Evolutionary conservation across 2,888 invertebrate species (phyloP).

Genomic region (Asteroscopus sphinx): DNA sequence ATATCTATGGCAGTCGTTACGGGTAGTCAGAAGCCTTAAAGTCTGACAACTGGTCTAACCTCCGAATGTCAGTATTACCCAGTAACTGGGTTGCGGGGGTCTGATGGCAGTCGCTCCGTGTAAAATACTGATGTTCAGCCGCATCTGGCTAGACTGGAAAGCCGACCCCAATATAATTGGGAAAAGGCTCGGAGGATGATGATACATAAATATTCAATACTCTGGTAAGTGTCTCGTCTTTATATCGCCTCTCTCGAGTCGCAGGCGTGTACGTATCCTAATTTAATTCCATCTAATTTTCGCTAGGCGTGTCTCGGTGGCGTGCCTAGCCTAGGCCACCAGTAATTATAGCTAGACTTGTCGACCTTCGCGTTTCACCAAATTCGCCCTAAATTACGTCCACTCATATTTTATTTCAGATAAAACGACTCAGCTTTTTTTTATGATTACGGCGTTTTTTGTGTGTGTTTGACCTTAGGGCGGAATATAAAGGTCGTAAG

Average conservation of each 20-base stretch:
- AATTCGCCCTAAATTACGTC: constrained; percentile 47
- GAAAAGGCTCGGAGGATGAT: no score
- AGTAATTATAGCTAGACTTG: constrained; percentile 46
- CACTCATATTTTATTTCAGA: constrained; percentile 49
- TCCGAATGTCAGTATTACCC: no score
- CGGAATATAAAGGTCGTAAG: no score
- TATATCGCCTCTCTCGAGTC: constrained; percentile 19
- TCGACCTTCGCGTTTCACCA: constrained; percentile 54
- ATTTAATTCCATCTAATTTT: constrained; percentile 32
- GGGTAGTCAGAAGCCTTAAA: no score
- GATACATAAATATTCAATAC: no score
- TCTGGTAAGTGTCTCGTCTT: background rate
- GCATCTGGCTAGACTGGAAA: no score
- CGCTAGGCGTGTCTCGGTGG: constrained; percentile 48
- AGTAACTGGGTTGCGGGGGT: no score
- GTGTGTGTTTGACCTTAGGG: constrained; percentile 7
- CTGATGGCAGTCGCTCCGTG: no score
- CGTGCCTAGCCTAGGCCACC: constrained; percentile 52
- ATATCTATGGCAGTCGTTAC: no score
- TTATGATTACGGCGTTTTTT: constrained; percentile 13
- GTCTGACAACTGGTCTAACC: no score
- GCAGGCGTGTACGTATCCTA: constrained; percentile 21
- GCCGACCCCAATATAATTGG: no score
- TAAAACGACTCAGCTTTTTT: constrained; percentile 31
- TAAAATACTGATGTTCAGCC: no score